A percentile compares a stretch with the other conserved stretches of the same genome.
Conservation (phyloP, 2,797 vertebrate genomes). For the Vultur gryphus region DNA sequence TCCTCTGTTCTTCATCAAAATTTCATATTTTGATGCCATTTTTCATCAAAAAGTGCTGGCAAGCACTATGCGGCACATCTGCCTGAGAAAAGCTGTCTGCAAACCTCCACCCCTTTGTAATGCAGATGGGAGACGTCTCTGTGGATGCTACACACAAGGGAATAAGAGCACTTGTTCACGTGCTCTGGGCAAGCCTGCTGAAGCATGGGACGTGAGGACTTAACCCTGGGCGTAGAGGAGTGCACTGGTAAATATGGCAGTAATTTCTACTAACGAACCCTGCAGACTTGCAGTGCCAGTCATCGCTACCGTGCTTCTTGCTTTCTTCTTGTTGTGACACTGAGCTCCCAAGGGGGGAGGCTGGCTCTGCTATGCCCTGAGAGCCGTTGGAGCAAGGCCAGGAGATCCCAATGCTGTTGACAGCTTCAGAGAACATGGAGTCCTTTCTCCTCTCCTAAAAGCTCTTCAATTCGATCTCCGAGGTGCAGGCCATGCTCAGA, state of each 20-base stretch:
- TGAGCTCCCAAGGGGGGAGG: not conserved
- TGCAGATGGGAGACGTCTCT: not conserved
- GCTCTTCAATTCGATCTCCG: accelerated
- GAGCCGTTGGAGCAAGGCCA: not conserved
- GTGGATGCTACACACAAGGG: not conserved
- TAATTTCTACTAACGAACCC: not conserved
- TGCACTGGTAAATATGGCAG: not conserved
- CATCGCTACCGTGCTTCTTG: not conserved
- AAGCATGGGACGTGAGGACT: not conserved
- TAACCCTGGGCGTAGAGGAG: not conserved
- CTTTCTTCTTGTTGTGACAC: not conserved
- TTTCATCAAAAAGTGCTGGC: not conserved
- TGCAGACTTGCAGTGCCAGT: accelerated
- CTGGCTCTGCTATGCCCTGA: not conserved
- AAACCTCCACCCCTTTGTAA: not conserved
- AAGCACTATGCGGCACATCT: not conserved
- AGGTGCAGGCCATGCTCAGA: not conserved
- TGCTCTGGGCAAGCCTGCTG: not conserved
- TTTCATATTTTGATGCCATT: not conserved
- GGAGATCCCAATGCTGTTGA: not conserved
- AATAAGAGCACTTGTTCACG: not conserved
- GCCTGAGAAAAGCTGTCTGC: not conserved
- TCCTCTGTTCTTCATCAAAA: not conserved
- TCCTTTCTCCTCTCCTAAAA: not conserved
- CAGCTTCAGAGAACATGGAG: not conserved